phyloP scores from a whole-genome alignment of 2,797 vertebrate genomes.

The Bryconaethiops microstoma region DNA sequence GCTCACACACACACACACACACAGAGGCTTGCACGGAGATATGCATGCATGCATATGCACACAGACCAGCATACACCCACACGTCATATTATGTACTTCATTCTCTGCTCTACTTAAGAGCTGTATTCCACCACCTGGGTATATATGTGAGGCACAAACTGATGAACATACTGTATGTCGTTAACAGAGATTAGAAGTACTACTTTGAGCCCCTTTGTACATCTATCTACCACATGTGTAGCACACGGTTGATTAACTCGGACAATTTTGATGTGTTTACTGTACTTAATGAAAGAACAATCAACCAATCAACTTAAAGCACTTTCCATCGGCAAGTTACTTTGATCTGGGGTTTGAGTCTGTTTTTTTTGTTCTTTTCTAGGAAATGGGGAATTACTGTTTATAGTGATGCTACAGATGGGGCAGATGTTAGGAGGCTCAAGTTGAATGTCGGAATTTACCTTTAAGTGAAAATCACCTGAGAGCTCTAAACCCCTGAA shows the following conservation, averaged over 20 bases:
- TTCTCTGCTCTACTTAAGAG: conserved; percentile 6
- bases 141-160: background rate
- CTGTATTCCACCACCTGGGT: background rate
- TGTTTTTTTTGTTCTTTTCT: background rate
- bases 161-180: background rate
- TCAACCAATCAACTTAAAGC: too few species aligned
- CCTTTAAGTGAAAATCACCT: background rate
- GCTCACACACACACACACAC: background rate
- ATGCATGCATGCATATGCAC: conserved; percentile 1
- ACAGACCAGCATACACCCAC: background rate
- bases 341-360: background rate
- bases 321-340: background rate
- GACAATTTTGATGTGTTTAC: too few species aligned
- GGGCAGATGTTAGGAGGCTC: background rate
- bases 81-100: background rate
- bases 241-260: too few species aligned
- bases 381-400: background rate
- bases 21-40: background rate
- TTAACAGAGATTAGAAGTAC: too few species aligned
- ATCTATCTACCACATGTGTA: too few species aligned
- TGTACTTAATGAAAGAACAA: too few species aligned
- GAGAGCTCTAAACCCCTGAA: background rate
- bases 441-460: background rate
- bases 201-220: too few species aligned
- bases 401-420: too few species aligned